phyloP scores from a whole-genome alignment of 2,797 vertebrate genomes.

The Macroramphosus scolopax region DNA sequence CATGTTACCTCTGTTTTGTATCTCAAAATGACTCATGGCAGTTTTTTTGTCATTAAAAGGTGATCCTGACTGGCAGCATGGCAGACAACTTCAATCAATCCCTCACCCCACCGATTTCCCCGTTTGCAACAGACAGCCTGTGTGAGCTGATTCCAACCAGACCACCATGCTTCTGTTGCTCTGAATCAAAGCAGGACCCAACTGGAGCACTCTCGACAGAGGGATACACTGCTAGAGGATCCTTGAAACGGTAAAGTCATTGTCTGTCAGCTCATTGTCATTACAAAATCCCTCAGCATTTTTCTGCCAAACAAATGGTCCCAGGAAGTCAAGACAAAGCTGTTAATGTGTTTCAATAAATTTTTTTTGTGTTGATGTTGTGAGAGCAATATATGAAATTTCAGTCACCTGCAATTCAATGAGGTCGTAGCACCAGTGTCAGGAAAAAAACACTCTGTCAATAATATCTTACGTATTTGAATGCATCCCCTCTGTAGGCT shows the following conservation, averaged over 20 bases:
- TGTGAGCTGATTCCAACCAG: constrained; percentile 67
- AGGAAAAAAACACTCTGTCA: not conserved
- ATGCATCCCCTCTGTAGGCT: constrained; percentile 60
- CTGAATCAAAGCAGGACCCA: constrained; percentile 72
- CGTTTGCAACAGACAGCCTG: constrained; percentile 78
- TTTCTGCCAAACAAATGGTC: no score
- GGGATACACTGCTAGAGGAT: constrained; percentile 84
- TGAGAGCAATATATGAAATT: constrained; percentile 2
- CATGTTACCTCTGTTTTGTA: no score
- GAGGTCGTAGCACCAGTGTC: not conserved
- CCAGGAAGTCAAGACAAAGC: not conserved
- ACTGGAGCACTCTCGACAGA: constrained; percentile 75
- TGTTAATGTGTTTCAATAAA: no score
- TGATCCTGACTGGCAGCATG: constrained; percentile 68
- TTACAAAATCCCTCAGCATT: no score
- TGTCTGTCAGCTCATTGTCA: no score
- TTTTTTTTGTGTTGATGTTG: not conserved
- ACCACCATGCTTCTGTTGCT: constrained; percentile 85
- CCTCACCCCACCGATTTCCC: constrained; percentile 79
- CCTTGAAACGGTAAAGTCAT: constrained; percentile 84
- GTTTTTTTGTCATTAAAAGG: constrained; percentile 13
- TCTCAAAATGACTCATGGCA: no score
- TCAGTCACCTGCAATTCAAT: not conserved
- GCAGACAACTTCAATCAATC: constrained; percentile 78
- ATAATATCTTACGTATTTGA: constrained; percentile 4